Base-by-base conservation (phyloP, 2,888 invertebrate genomes). In the Apodemia duryi region DNA sequence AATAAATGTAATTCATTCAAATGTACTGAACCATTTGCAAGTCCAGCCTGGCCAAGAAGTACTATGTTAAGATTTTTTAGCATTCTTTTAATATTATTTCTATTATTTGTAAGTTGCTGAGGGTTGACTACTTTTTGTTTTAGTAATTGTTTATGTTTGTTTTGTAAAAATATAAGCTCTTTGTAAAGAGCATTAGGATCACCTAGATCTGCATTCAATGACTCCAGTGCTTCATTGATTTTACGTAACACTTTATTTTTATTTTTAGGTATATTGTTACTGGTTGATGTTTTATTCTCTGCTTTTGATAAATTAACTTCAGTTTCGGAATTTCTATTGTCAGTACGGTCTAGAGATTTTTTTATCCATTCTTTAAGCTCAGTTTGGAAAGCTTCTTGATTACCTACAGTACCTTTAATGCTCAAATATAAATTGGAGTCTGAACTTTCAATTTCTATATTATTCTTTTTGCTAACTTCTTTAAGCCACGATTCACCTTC, bases 1-100 rank as follows among this genome's bases (percentile, higher is more conserved):
- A 90, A 79, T 0, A 79, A 69, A 61, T 88, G 71, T 28, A 94
- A 75, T 69, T 88, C 84, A 4, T 78, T 85, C 35, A 94, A 75
- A 73, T 93, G 92, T 67, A 76, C 73, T 0, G 81, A 74, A 1
- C 94, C 94, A 66, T 92, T 88, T 4, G 84, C 84, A 32, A 94
- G 86, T 0, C 94, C 94, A 0, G 93, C 93, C 77, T 94, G 94
- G 0, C 94, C 94, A 6, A 94, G 77, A 6, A 94, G 80, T 46
- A 94, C 88, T 88, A 93, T 94, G 73, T 94, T 94, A 1, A 94
- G 78, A 62, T 84, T 85, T 65, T 84, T 92, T 3, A 92, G 77
- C 73, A 86, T 82, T 61, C 80, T 80, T 66, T 93, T 93, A 2
- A 93, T 92, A 68, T 82, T 73, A 63, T 83, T 73, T 65, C 83